Conservation (phyloP, 2,797 vertebrate species). For the Sarcophilus harrisii region DNA sequence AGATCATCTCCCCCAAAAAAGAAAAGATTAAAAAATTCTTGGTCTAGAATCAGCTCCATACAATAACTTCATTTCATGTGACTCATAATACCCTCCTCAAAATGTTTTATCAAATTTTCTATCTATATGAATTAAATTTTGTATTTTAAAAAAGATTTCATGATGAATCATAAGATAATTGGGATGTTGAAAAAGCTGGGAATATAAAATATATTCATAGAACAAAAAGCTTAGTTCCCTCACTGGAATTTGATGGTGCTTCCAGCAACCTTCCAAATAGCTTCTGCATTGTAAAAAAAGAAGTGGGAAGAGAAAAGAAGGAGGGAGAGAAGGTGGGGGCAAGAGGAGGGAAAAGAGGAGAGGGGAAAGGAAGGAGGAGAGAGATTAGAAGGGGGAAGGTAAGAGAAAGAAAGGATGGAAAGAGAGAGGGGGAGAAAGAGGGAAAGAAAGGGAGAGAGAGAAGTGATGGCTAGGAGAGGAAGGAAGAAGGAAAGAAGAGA, state of each 20-base stretch:
- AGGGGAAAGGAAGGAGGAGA: too few species aligned
- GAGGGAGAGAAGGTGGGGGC: neutral
- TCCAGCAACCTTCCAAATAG: constrained; percentile 43
- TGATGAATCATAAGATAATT: neutral
- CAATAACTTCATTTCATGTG: neutral
- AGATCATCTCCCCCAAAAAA: too few species aligned
- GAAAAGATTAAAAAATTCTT: neutral
- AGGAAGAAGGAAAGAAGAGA: neutral
- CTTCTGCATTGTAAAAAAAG: neutral
- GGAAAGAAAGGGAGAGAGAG: too few species aligned
- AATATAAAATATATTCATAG: neutral
- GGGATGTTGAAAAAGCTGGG: neutral
- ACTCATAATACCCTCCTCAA: neutral
- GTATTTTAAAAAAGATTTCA: neutral
- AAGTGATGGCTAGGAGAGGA: neutral
- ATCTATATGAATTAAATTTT: neutral
- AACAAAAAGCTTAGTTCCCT: constrained; percentile 40
- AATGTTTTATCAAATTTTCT: neutral
- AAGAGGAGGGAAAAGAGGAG: too few species aligned
- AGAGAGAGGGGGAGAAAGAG: too few species aligned
- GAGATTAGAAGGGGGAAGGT: too few species aligned
- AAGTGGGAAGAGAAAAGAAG: neutral
- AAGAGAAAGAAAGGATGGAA: too few species aligned
- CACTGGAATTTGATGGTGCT: constrained; percentile 13
- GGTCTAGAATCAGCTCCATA: neutral